These are phyloP conservation scores for Acomys russatus DNA, from an alignment of 2,797 vertebrate genomes.

Conservation along the genomic window DNA sequence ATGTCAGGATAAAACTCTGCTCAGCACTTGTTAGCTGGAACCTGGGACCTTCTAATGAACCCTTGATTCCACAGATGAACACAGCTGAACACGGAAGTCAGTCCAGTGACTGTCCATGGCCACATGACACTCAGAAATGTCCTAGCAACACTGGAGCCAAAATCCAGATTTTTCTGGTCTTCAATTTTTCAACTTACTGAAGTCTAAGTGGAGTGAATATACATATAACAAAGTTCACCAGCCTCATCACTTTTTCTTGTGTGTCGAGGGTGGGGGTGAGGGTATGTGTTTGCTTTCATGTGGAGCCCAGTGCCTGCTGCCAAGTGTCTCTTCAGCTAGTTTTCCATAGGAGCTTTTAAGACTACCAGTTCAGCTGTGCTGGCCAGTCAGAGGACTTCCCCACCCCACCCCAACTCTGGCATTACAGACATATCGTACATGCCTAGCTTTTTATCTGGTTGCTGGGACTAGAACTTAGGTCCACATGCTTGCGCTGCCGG, in stretches of 20 bases:
- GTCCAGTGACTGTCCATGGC: constrained; percentile 16
- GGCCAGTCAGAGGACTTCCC: neutral
- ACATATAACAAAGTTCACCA: neutral
- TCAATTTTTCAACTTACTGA: neutral
- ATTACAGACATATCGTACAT: neutral
- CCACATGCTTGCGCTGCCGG: neutral
- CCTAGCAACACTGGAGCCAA: neutral
- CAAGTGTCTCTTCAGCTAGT: no score
- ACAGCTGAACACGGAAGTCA: neutral
- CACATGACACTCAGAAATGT: neutral
- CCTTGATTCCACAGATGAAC: constrained; percentile 7
- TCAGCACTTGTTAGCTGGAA: neutral
- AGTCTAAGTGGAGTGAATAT: neutral
- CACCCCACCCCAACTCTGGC: no score
- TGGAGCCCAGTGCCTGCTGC: no score
- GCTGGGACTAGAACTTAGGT: neutral
- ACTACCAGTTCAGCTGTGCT: neutral
- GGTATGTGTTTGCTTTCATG: neutral
- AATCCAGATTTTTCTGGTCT: constrained; percentile 16
- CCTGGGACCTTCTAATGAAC: neutral
- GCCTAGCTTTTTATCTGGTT: neutral
- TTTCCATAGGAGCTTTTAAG: neutral
- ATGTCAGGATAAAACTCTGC: constrained; percentile 43
- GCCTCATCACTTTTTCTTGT: neutral
- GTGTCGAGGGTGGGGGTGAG: no score